phyloP scores from a whole-genome alignment of 1,140 invertebrate genomes.

The Dendrolimus punctatus region DNA sequence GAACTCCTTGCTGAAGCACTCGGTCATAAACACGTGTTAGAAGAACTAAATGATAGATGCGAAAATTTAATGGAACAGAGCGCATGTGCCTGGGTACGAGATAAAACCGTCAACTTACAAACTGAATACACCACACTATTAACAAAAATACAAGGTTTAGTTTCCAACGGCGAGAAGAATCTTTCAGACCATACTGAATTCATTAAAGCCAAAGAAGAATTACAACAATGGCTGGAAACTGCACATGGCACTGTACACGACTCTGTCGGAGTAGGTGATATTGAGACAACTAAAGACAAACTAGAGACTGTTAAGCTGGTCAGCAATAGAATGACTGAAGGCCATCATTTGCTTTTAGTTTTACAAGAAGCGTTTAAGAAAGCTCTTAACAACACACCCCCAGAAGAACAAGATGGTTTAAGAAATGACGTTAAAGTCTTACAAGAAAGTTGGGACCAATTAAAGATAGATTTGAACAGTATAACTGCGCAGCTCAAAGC shows the following conservation, averaged over 20 bases:
- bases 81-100: slow-evolving; percentile 85
- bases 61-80: slow-evolving; percentile 90
- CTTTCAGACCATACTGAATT: slow-evolving; percentile 92
- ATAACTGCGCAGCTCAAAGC: slow-evolving; percentile 85
- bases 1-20: slow-evolving; percentile 84
- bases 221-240: slow-evolving; percentile 85
- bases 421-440: slow-evolving; percentile 82
- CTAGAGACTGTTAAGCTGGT: slow-evolving; percentile 84
- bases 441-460: slow-evolving; percentile 86
- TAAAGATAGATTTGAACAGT: slow-evolving; percentile 86
- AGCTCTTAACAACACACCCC: slow-evolving; percentile 85
- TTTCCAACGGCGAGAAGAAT: slow-evolving; percentile 90
- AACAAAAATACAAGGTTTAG: slow-evolving; percentile 83
- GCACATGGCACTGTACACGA: slow-evolving; percentile 86
- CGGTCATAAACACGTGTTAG: slow-evolving; percentile 82
- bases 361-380: slow-evolving; percentile 89
- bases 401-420: slow-evolving; percentile 84
- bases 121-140: slow-evolving; percentile 84
- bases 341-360: slow-evolving; percentile 86
- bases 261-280: slow-evolving; percentile 86
- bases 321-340: slow-evolving; percentile 85
- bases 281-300: slow-evolving; percentile 85
- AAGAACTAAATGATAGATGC: slow-evolving; percentile 89
- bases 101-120: slow-evolving; percentile 89
- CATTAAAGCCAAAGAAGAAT: slow-evolving; percentile 85